A percentile compares a stretch with the other conserved stretches of the same genome.
phyloP scores from a whole-genome alignment of 2,113 vertebrate genomes.

The Burhinus bistriatus region DNA sequence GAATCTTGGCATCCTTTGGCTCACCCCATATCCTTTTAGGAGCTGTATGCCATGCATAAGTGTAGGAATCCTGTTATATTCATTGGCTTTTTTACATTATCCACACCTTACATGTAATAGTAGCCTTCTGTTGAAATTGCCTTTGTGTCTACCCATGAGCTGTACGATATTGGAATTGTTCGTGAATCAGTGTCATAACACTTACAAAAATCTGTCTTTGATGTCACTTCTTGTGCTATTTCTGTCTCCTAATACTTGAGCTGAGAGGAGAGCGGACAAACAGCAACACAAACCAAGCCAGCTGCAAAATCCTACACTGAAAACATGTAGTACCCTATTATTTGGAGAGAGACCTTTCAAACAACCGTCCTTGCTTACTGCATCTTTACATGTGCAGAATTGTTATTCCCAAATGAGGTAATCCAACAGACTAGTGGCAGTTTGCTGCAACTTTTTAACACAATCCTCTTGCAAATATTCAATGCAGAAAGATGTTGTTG shows the following conservation, averaged over 20 bases:
- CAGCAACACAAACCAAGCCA: neutral
- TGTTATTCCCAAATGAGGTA: neutral
- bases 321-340: neutral
- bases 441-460: neutral
- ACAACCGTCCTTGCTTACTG: neutral
- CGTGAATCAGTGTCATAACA: neutral
- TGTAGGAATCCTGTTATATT: neutral
- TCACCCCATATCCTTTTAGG: neutral
- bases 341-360: neutral
- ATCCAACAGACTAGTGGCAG: neutral
- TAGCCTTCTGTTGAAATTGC: neutral
- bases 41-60: fast-evolving
- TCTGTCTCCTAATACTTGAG: neutral
- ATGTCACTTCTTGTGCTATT: neutral
- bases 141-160: neutral
- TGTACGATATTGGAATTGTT: neutral
- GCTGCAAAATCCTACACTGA: neutral
- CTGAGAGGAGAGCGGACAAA: neutral
- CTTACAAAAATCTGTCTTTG: neutral
- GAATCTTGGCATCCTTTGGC: neutral
- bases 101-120: neutral
- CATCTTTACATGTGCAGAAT: neutral
- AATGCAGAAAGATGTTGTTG: neutral
- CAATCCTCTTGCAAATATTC: neutral
- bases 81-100: neutral